phyloP scores from a whole-genome alignment of 2,888 invertebrate species.

The Pyrocoelia pectoralis region DNA sequence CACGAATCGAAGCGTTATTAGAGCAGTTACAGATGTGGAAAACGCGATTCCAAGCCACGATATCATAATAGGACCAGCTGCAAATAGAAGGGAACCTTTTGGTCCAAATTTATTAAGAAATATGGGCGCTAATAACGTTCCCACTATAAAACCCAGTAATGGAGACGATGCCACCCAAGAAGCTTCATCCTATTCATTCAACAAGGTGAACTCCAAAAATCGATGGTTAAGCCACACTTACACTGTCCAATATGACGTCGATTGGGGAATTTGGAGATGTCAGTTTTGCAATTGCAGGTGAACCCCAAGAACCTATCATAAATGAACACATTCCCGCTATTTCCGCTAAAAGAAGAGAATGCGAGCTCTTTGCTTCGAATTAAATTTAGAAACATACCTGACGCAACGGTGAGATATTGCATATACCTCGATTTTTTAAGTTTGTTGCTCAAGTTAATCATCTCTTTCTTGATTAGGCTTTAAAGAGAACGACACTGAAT shows the following conservation, averaged over 20 bases:
- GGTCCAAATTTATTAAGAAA: slow-evolving; percentile 60
- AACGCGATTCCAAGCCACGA: slow-evolving; percentile 60
- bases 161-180: neutral
- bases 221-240: too few species aligned
- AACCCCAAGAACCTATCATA: neutral
- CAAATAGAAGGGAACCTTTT: slow-evolving; percentile 62
- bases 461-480: too few species aligned
- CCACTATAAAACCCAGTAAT: neutral
- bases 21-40: slow-evolving; percentile 57
- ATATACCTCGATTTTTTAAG: neutral
- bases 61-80: slow-evolving; percentile 63
- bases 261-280: slow-evolving; percentile 54
- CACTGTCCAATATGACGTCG: slow-evolving; percentile 63
- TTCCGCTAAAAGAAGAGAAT: neutral
- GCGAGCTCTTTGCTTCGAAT: too few species aligned
- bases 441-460: too few species aligned
- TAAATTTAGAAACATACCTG: too few species aligned
- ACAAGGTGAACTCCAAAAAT: too few species aligned
- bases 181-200: neutral
- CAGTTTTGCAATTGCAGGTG: neutral
- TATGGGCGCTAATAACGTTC: neutral
- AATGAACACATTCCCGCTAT: neutral
- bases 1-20: slow-evolving; percentile 69
- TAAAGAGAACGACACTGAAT: too few species aligned
- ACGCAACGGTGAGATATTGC: neutral